Conservation (phyloP, 1,140 invertebrate species). For the Tetramorium simillimum region DNA sequence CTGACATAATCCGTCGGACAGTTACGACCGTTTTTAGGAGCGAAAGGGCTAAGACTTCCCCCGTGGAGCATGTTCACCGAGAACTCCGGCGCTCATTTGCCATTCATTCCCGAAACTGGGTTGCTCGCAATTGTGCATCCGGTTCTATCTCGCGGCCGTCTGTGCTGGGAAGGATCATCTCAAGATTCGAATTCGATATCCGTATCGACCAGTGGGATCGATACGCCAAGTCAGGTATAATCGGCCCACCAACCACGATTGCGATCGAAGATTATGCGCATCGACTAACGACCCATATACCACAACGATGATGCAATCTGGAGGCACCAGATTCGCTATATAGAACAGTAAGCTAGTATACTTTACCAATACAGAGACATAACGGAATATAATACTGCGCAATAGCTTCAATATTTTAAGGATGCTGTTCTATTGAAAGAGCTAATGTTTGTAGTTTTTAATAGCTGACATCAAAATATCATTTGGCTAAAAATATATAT, state of each 20-base stretch:
- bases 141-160: conserved; percentile 53
- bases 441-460: not conserved
- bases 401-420: conserved; percentile 17
- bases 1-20: conserved; percentile 15
- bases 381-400: not conserved
- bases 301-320: conserved; percentile 75
- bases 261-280: conserved; percentile 76
- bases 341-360: conserved; percentile 4
- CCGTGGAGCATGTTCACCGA: not conserved
- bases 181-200: conserved; percentile 66
- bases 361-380: conserved; percentile 12
- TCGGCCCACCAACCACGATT: conserved; percentile 65
- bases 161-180: conserved; percentile 42
- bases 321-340: conserved; percentile 52
- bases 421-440: not conserved
- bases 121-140: conserved; percentile 65
- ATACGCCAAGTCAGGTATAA: conserved; percentile 69
- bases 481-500: not conserved
- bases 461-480: not conserved
- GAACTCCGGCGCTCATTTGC: conserved; percentile 52
- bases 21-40: conserved; percentile 24
- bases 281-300: conserved; percentile 70
- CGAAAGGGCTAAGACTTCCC: conserved; percentile 27
- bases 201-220: conserved; percentile 72
- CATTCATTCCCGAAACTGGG: conserved; percentile 71